Evolutionary conservation across 2,888 invertebrate genomes (phyloP).

Genomic region (Amiota minor): DNA sequence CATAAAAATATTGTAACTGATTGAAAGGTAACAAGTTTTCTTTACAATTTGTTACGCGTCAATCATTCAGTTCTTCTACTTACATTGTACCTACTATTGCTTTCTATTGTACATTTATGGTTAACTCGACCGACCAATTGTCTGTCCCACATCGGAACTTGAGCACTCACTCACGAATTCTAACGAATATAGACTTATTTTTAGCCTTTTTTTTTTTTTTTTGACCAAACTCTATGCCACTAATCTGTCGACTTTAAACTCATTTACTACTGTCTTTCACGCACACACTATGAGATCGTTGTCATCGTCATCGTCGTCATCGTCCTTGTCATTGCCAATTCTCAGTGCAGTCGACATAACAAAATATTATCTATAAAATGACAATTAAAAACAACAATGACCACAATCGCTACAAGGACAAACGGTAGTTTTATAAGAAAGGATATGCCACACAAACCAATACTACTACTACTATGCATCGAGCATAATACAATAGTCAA

Average conservation of each 20-base stretch:
- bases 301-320: neutral
- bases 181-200: conserved; percentile 59
- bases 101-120: too few relatives aligned
- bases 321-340: neutral
- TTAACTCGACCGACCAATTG: too few relatives aligned
- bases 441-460: too few relatives aligned
- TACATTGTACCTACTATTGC: too few relatives aligned
- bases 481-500: neutral
- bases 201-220: conserved; percentile 52
- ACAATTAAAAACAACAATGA: conserved; percentile 70
- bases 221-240: conserved; percentile 55
- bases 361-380: conserved; percentile 67
- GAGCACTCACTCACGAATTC: conserved; percentile 18
- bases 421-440: conserved; percentile 56
- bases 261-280: conserved; percentile 41
- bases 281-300: neutral
- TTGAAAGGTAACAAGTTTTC: too few relatives aligned
- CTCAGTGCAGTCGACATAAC: conserved; percentile 41
- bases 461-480: too few relatives aligned
- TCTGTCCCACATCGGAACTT: too few relatives aligned
- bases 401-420: conserved; percentile 67
- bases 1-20: too few relatives aligned
- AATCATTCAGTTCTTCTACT: too few relatives aligned
- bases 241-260: conserved; percentile 65
- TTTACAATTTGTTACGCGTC: too few relatives aligned